Conservation (phyloP, 2,797 vertebrate species). For the Pantherophis vulpinus region DNA sequence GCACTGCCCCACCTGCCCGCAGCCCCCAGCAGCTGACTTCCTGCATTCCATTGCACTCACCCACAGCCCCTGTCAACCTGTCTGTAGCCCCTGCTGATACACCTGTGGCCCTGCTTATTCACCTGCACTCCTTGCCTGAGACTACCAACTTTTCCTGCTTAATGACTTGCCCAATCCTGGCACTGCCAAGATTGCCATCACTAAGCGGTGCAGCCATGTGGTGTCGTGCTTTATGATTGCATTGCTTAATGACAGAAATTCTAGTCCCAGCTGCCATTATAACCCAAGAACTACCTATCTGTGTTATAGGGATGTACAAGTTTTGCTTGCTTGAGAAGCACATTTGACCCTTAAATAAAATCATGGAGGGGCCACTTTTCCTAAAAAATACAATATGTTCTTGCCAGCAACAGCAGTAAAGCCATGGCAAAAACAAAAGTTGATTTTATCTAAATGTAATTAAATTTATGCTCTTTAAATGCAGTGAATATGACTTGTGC, state of each 20-base stretch:
- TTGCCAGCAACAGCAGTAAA: background rate
- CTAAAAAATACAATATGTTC: background rate
- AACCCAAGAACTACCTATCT: background rate
- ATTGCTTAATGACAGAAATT: background rate
- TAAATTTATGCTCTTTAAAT: background rate
- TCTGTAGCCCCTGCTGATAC: background rate
- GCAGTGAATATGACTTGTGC: background rate
- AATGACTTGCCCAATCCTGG: background rate
- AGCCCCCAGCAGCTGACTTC: background rate
- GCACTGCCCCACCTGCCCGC: background rate
- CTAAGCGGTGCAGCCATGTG: background rate
- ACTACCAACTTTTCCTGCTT: background rate
- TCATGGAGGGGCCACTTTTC: background rate
- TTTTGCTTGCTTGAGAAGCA: background rate
- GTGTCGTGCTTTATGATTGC: background rate
- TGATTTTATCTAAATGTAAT: background rate
- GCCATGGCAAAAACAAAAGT: background rate
- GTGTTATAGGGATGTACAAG: background rate
- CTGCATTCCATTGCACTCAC: background rate
- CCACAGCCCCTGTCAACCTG: background rate
- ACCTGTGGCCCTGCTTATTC: background rate
- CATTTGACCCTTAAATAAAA: background rate
- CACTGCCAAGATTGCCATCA: background rate
- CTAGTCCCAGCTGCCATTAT: background rate
- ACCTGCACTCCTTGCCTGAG: background rate